phyloP scores from a whole-genome alignment of 2,113 vertebrate species.

The Xiphophorus maculatus region DNA sequence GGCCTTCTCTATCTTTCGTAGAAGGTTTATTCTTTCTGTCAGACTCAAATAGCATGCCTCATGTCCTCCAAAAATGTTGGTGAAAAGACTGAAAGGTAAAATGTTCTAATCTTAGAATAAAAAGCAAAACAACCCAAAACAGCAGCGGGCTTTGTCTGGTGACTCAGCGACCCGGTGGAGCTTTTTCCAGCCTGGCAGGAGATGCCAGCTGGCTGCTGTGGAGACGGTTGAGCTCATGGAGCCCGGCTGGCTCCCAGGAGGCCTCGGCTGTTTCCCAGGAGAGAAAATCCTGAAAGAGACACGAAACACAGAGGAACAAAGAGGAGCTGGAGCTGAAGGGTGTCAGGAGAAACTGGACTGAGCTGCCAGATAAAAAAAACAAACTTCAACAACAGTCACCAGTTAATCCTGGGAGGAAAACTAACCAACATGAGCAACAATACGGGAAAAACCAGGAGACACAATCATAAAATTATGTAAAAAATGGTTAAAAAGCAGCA shows the following conservation, averaged over 20 bases:
- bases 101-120: background rate
- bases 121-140: background rate
- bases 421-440: background rate
- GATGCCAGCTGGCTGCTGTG: conserved; percentile 34
- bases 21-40: background rate
- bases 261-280: conserved; percentile 43
- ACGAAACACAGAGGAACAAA: background rate
- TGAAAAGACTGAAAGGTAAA: background rate
- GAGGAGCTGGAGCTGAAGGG: background rate
- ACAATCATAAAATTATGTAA: background rate
- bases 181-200: conserved; percentile 21
- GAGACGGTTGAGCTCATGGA: conserved; percentile 31
- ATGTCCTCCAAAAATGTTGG: background rate
- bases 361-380: background rate
- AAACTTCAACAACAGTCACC: background rate
- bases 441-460: background rate
- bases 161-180: conserved; percentile 41
- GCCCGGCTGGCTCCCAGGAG: conserved; percentile 18
- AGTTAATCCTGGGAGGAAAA: background rate
- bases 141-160: conserved; percentile 18
- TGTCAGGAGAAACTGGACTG: background rate
- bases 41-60: background rate
- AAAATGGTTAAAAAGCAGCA: background rate
- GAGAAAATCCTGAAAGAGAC: conserved; percentile 38
- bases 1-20: background rate